phyloP scores from a whole-genome alignment of 2,888 invertebrate species.

The Lypha dubia region DNA sequence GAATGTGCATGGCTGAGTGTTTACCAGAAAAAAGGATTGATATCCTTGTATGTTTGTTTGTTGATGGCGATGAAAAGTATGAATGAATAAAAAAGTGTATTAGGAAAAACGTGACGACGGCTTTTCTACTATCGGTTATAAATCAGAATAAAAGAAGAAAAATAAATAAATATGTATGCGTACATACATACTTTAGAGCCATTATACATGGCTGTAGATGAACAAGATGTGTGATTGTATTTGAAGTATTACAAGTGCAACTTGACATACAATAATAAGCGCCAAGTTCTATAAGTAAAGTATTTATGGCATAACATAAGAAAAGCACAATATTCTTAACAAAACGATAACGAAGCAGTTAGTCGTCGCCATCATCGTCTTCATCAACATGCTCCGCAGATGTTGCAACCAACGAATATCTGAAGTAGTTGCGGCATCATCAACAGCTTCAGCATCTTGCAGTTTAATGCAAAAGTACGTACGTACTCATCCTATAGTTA shows the following conservation, averaged over 20 bases:
- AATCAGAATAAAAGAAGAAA: neutral
- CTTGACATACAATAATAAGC: constrained; percentile 72
- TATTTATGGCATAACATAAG: constrained; percentile 6
- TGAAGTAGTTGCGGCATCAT: constrained; percentile 38
- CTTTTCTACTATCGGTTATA: constrained; percentile 40
- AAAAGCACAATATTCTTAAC: constrained; percentile 45
- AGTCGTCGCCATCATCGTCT: constrained; percentile 1
- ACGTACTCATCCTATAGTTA: constrained; percentile 54
- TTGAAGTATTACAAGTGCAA: constrained; percentile 70
- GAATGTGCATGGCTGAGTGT: neutral
- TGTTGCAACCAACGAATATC: constrained; percentile 23
- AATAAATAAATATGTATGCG: neutral
- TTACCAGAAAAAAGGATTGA: constrained; percentile 25
- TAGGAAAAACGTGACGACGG: constrained; percentile 63
- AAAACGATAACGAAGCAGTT: constrained; percentile 11
- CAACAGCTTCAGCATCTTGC: constrained; percentile 35
- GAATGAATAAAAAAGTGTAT: constrained; percentile 64
- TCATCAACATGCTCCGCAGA: constrained; percentile 32
- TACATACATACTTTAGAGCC: constrained; percentile 17
- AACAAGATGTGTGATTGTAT: constrained; percentile 67
- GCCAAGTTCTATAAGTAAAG: constrained; percentile 51
- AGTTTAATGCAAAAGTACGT: constrained; percentile 16
- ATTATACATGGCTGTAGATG: constrained; percentile 59
- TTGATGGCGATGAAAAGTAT: constrained; percentile 34
- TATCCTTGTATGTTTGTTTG: constrained; percentile 36